Evolutionary conservation across 2,888 invertebrate species (phyloP), one percentile per base, ranked within the genome.

Genomic region (Oscheius sp.): DNA sequence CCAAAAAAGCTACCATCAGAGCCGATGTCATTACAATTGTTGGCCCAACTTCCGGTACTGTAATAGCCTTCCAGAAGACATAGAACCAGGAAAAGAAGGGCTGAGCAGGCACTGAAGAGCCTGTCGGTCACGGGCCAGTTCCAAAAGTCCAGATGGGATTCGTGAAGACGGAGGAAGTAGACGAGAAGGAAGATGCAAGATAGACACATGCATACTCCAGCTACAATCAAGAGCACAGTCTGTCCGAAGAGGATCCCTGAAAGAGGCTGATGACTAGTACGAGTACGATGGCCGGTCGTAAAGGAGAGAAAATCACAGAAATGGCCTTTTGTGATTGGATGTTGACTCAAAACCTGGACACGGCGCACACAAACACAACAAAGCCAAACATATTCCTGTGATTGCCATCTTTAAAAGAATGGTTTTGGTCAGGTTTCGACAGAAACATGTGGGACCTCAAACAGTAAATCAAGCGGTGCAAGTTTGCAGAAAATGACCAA

Each of bases 1-100:
- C 42, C 21, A 21, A 42, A 7, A 42, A 42, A 42, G 4, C 7
- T 42, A 7, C 42, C 82, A 65, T 82, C 82, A 29, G 79, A 79
- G n/a, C 88, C 88, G 66, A 87, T 88, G 70, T 88, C 88, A 74
- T 88, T 88, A 72, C 88, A 88, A 74, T 88, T 88, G 73, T 88
- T 88, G 21, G 88, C 80, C 88, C 88, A 88, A n/a, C 86, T 80
- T 74, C 83, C 88, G 7, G 87, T 88, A 10, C 85, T 73, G 77
- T 88, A 88, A 68, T 86, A 88, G 0, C 82, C 86, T 71, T 88
- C 88, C 21, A 88, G 77, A 59, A 87, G 71, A 47, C 82, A 73
- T 4, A 87, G 74, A 68, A 88, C 75, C 42, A 85, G 57, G 73
- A 86, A 87, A 35, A 85, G 70, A 42, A 87, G 58, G 7, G 84